A percentile compares a stretch with the other conserved stretches of the same genome.
These are phyloP conservation scores for Quiscalus mexicanus DNA, from an alignment of 2,113 vertebrate genomes.

Conservation along the genomic window DNA sequence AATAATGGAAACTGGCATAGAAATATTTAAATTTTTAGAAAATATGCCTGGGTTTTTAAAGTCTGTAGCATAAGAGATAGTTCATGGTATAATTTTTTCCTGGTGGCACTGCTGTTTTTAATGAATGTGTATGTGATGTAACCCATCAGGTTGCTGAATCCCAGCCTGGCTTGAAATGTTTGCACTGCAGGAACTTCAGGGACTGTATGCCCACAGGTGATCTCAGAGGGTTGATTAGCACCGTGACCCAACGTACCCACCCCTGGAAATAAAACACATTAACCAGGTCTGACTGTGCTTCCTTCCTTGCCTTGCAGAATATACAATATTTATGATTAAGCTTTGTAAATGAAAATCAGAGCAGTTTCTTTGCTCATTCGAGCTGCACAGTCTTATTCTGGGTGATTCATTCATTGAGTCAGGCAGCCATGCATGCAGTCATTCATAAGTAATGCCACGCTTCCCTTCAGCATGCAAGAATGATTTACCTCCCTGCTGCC, in stretches of 20 bases:
- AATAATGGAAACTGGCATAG: not conserved
- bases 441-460: slow-evolving; percentile 61
- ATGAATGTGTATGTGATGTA: not conserved
- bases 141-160: not conserved
- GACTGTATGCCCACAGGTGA: not conserved
- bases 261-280: slow-evolving; percentile 6
- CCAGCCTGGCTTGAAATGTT: not conserved
- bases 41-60: not conserved
- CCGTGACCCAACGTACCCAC: not conserved
- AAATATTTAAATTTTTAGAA: not conserved
- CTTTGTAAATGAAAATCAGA: slow-evolving; percentile 45
- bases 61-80: not conserved
- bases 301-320: slow-evolving; percentile 5
- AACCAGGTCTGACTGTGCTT: slow-evolving; percentile 17
- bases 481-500: slow-evolving; percentile 47
- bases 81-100: not conserved
- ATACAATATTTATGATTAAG: slow-evolving; percentile 61
- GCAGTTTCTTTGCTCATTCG: not conserved
- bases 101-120: not conserved
- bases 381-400: slow-evolving; percentile 10
- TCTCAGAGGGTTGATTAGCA: not conserved
- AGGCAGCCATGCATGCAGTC: slow-evolving; percentile 59
- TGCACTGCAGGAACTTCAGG: not conserved
- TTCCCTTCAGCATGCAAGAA: slow-evolving; percentile 46
- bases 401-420: slow-evolving; percentile 70